Evolutionary conservation across 2,888 invertebrate genomes (phyloP).

Genomic region (Tachina grossa): DNA sequence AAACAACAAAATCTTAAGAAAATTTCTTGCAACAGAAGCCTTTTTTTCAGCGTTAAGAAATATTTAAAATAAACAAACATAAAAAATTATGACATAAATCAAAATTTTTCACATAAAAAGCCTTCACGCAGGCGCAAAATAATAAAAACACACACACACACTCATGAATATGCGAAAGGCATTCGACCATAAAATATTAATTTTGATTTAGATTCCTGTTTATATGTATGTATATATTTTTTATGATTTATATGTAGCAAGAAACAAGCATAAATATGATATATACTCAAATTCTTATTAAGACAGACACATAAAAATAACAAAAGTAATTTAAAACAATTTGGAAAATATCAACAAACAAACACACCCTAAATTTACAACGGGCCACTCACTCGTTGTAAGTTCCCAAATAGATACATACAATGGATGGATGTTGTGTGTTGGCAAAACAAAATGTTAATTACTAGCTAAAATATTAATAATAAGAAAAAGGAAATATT

Average conservation of each 20-base stretch:
- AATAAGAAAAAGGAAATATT: background rate
- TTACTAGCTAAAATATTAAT: slow-evolving; percentile 63
- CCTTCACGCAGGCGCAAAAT: slow-evolving; percentile 44
- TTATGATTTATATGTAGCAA: slow-evolving; percentile 64
- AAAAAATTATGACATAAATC: slow-evolving; percentile 64
- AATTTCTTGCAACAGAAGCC: slow-evolving; percentile 44
- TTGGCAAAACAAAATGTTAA: slow-evolving; percentile 72
- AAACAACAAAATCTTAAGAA: background rate
- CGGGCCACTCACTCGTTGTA: background rate
- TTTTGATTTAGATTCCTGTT: slow-evolving; percentile 68
- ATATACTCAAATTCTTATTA: slow-evolving; percentile 29
- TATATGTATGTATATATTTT: slow-evolving; percentile 26
- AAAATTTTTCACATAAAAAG: slow-evolving; percentile 49
- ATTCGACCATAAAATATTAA: slow-evolving; percentile 73
- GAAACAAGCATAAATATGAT: slow-evolving; percentile 64
- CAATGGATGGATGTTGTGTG: slow-evolving; percentile 40
- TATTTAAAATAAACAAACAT: background rate
- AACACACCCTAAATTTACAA: slow-evolving; percentile 51
- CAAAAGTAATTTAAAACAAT: slow-evolving; percentile 21
- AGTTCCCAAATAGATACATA: slow-evolving; percentile 10
- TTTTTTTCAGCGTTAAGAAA: slow-evolving; percentile 28
- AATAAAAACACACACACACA: background rate
- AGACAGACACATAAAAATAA: slow-evolving; percentile 26
- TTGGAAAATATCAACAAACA: slow-evolving; percentile 34
- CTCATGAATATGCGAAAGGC: slow-evolving; percentile 7